These are phyloP conservation scores for Leucozona laternaria DNA, from an alignment of 2,888 invertebrate species.

Conservation along the genomic window DNA sequence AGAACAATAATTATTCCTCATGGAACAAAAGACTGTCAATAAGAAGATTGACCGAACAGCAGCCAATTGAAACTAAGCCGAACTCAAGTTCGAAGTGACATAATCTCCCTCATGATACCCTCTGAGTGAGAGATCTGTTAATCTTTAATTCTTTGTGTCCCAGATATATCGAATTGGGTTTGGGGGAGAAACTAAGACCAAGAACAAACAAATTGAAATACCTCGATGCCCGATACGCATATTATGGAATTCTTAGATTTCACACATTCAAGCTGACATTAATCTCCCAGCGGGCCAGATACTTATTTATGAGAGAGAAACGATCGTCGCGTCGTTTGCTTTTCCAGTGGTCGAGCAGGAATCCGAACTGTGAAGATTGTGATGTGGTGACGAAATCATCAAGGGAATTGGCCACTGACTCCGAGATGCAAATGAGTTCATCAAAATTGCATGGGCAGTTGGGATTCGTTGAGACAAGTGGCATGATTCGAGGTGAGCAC, in stretches of 20 bases:
- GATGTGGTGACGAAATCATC: conserved; percentile 58
- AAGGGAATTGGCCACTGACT: conserved; percentile 57
- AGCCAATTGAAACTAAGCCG: conserved; percentile 54
- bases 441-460: conserved; percentile 70
- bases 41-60: conserved; percentile 63
- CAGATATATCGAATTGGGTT: not conserved
- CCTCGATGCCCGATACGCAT: conserved; percentile 49
- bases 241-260: conserved; percentile 66
- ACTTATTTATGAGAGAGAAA: conserved; percentile 25
- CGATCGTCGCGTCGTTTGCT: not conserved
- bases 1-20: conserved; percentile 47
- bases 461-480: conserved; percentile 64
- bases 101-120: conserved; percentile 69
- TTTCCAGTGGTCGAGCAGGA: not conserved
- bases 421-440: conserved; percentile 69
- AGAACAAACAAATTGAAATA: conserved; percentile 34
- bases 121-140: conserved; percentile 54
- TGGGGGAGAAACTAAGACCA: not conserved
- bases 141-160: conserved; percentile 30
- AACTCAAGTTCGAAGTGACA: conserved; percentile 69
- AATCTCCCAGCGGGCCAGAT: conserved; percentile 60
- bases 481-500: conserved; percentile 60
- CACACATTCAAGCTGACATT: conserved; percentile 68
- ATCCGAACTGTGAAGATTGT: too few relatives aligned
- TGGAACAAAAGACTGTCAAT: conserved; percentile 62